A percentile compares a stretch with the other conserved stretches of the same genome.
Conservation (phyloP, 1,140 invertebrate species). For the Drosophila varians region DNA sequence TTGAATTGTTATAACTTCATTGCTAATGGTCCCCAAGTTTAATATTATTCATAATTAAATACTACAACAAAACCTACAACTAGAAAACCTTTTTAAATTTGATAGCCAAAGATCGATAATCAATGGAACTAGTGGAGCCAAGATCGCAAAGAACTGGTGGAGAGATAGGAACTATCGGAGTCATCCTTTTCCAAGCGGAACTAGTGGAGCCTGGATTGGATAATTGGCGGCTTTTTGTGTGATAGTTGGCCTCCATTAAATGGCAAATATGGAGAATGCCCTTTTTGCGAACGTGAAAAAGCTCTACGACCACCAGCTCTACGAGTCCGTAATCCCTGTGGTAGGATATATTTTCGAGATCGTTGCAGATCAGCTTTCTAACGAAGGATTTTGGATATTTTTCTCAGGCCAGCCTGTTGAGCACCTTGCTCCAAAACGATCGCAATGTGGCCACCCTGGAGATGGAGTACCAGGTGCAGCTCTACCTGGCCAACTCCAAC, state of each 20-base stretch:
- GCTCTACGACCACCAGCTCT: conserved; percentile 71
- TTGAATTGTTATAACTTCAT: too few species aligned
- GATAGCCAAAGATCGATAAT: neutral
- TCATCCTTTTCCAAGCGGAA: neutral
- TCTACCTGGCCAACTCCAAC: conserved; percentile 58
- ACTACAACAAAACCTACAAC: too few species aligned
- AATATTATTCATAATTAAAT: too few species aligned
- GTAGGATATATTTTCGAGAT: conserved; percentile 28
- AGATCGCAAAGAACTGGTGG: neutral
- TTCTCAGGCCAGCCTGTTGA: conserved; percentile 63
- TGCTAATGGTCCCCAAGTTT: too few species aligned
- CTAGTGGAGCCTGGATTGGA: neutral
- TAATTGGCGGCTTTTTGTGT: neutral
- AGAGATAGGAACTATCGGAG: neutral
- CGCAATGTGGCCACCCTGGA: conserved; percentile 65
- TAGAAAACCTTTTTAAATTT: neutral
- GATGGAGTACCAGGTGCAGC: conserved; percentile 69
- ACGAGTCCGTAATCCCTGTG: conserved; percentile 68
- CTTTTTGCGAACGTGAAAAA: conserved; percentile 72
- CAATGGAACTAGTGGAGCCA: neutral
- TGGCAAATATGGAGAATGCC: conserved; percentile 60
- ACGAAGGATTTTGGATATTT: neutral
- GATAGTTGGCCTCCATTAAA: neutral
- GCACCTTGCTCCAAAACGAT: conserved; percentile 67
- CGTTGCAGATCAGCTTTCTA: neutral